These are phyloP conservation scores for Argyresthia goedartella DNA, from an alignment of 2,888 invertebrate genomes.

Conservation along the genomic window DNA sequence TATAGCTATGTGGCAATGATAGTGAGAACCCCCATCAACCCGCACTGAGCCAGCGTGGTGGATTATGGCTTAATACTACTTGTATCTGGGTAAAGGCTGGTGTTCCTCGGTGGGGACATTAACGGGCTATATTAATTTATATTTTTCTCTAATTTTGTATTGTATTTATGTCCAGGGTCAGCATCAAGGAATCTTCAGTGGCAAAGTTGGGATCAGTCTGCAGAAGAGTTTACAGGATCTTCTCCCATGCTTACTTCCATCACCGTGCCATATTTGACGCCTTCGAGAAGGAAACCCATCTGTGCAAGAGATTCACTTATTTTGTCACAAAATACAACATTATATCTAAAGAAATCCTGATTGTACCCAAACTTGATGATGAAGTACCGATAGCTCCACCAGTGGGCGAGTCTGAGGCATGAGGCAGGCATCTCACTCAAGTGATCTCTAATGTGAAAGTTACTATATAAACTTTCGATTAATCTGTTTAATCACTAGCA, in stretches of 20 bases:
- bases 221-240: slow-evolving; percentile 98
- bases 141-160: no score
- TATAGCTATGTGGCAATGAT: no score
- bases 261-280: slow-evolving; percentile 97
- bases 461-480: background rate
- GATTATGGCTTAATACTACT: no score
- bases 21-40: no score
- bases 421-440: slow-evolving; percentile 17
- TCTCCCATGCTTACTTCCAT: slow-evolving; percentile 99
- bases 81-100: no score
- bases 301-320: slow-evolving; percentile 96
- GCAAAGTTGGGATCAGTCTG: slow-evolving; percentile 99
- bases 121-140: no score
- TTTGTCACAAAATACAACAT: slow-evolving; percentile 99
- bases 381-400: slow-evolving; percentile 71
- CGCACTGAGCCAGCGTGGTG: no score
- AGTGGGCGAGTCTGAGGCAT: slow-evolving; percentile 65
- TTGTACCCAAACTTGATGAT: slow-evolving; percentile 95
- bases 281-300: slow-evolving; percentile 95
- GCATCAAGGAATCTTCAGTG: slow-evolving; percentile 98
- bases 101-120: no score
- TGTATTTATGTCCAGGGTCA: slow-evolving; percentile 76
- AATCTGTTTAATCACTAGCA: background rate
- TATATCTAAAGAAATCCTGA: slow-evolving; percentile 98
- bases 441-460: slow-evolving; percentile 1